Base-by-base conservation (phyloP, 2,888 invertebrate species). In the Fragum sueziense region DNA sequence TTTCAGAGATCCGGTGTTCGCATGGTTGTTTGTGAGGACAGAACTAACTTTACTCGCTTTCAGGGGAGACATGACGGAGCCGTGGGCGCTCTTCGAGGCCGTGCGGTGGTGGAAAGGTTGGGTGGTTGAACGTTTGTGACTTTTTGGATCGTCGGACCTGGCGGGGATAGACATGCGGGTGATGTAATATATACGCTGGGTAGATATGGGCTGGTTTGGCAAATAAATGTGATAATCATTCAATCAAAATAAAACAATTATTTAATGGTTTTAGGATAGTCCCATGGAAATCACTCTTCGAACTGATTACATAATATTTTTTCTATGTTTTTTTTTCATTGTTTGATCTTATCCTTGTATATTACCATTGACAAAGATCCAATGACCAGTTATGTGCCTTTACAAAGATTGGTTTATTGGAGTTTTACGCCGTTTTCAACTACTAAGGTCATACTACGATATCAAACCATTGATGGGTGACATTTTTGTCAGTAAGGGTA, bases 31-130 rank as follows among this genome's bases (percentile, higher is more conserved):
- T 54, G 84, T 70, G 37, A 84, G 84, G 74, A 87, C 85, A 72
- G 88, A 86, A 77, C 88, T 86, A 70, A 90, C 85, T 86, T 91
- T 92, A 79, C 91, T 87, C 65, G 90, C 87, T 87, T 91, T 92
- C 76, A 90, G 82, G n/a, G 91, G 90, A 54, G 91, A 91, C 82
- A 86, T 86, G 70, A 88, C 86, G 34, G 87, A 80, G 57, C 88
- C 86, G 67, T 90, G 90, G 22, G 91, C 91, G 87, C 91, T 91
- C 84, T 91, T 92, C 41, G 89, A 87, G 51, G 88, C 87, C 20
- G 86, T 72, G 47, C 91, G 85, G n/a, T n/a, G n/a, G n/a, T n/a
- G n/a, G 74, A 89, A 82, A 22, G 91, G 89, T 76, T 90, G 90
- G 41, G 91, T 89, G 54, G 90, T 90, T 27, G 88, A 86, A 51